Base-by-base conservation (phyloP, 1,140 invertebrate genomes). In the Batillaria attramentaria region DNA sequence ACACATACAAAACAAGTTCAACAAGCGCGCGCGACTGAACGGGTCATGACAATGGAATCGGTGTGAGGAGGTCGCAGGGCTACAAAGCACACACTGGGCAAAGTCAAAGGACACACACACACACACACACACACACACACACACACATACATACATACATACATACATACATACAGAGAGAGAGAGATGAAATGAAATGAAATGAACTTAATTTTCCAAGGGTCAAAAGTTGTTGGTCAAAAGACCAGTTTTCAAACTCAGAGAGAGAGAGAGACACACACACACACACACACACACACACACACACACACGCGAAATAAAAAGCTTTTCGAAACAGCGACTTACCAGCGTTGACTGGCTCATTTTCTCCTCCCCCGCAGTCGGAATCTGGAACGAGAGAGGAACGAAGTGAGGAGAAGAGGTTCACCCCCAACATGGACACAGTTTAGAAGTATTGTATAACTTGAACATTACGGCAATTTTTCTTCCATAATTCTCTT, bases 101-200 rank as follows among this genome's bases (percentile, higher is more conserved):
- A n/a, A n/a, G n/a, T n/a, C n/a, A n/a, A n/a, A n/a, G n/a, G 46
- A 60, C n/a, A 74, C 16, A 60, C n/a, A 74, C 16, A 50, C n/a
- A 74, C 16, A 60, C n/a, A 74, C 16, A 60, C n/a, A 74, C 6
- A 60, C 16, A 57, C 43, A 60, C n/a, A 57, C 33, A 78, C 8
- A 78, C 42, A 69, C 8, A 78, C 42, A 78, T 31, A 78, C 20
- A 70, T 42, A 78, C 24, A 78, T 62, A 69, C 8, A 78, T 16
- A 70, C 42, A 54, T 31, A 69, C 43, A 78, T 4, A 70, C 6
- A 70, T 18, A 54, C 5, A 28, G 35, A 43, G 28, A 74, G 2
- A 79, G 37, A 66, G 4, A 73, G 54, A 74, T 10, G 57, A n/a
- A n/a, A n/a, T 54, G 3, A 20, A 54, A 54, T n/a, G n/a, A 20